These are phyloP conservation scores for Siderastrea radians DNA, from an alignment of 92 coral and sea anemone species.

Conservation along the genomic window DNA sequence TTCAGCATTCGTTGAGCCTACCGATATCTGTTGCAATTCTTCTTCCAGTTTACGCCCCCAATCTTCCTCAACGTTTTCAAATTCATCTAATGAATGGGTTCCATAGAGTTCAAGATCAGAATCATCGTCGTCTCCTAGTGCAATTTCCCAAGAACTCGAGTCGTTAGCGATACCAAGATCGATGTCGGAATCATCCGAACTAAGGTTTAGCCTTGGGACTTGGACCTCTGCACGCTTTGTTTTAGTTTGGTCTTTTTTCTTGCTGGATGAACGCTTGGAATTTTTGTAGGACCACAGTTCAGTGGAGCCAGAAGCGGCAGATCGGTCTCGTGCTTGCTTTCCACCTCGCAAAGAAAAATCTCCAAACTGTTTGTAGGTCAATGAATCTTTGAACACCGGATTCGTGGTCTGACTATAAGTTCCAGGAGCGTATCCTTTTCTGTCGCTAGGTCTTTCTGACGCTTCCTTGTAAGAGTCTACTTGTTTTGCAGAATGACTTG, in stretches of 20 bases:
- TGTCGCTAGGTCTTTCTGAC: neutral
- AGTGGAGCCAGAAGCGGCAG: neutral
- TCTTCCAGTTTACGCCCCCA: constrained; percentile 85
- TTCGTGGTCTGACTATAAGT: constrained; percentile 1
- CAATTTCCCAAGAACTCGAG: constrained; percentile 72
- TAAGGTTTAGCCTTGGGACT: constrained; percentile 66
- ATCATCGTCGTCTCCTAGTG: constrained; percentile 63
- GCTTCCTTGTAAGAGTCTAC: constrained; percentile 17
- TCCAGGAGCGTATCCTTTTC: neutral
- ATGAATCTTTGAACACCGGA: neutral
- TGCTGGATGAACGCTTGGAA: constrained; percentile 30
- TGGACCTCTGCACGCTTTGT: constrained; percentile 27
- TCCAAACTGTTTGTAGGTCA: neutral
- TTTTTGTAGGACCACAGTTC: constrained; percentile 21
- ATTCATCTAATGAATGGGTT: constrained; percentile 66
- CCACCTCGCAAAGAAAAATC: constrained; percentile 2
- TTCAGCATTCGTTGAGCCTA: constrained; percentile 27
- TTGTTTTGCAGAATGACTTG: neutral
- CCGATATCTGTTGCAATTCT: constrained; percentile 84
- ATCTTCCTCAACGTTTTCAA: constrained; percentile 76
- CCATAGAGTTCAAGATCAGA: constrained; percentile 80
- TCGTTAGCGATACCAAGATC: constrained; percentile 77
- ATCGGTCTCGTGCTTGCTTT: constrained; percentile 4
- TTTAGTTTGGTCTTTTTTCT: constrained; percentile 30
- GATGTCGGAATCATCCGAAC: constrained; percentile 77